A percentile compares a stretch with the other conserved stretches of the same genome.
Conservation (phyloP, 2,888 invertebrate species). For the Lasioglossum zephyrum region DNA sequence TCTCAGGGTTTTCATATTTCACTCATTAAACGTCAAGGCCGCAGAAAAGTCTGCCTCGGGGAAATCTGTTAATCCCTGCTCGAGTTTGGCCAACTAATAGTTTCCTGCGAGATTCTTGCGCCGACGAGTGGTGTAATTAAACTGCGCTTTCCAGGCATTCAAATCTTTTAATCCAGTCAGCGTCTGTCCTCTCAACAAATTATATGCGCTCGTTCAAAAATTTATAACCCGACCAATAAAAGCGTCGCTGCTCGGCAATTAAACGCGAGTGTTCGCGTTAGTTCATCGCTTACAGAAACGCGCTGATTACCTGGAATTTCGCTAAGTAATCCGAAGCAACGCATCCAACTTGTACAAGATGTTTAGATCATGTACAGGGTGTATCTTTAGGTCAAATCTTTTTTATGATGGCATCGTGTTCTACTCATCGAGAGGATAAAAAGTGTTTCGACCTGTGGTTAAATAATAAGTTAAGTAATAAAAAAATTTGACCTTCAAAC, state of each 20-base stretch:
- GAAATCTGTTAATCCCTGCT: conserved; percentile 2
- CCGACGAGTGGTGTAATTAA: neutral
- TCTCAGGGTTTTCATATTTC: conserved; percentile 31
- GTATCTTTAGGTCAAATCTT: too few relatives aligned
- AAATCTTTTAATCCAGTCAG: neutral
- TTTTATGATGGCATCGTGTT: too few relatives aligned
- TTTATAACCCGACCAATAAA: neutral
- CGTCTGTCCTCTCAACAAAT: neutral
- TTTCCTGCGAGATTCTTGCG: neutral
- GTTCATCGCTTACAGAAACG: neutral
- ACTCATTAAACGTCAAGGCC: conserved; percentile 36
- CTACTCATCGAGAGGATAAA: too few relatives aligned
- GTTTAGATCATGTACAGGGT: too few relatives aligned
- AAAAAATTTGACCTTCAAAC: too few relatives aligned
- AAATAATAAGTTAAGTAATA: too few relatives aligned
- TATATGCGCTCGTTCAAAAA: neutral
- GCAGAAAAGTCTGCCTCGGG: neutral
- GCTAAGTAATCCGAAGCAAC: neutral
- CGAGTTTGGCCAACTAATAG: neutral
- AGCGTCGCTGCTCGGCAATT: neutral
- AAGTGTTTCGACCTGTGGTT: too few relatives aligned
- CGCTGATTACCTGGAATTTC: neutral
- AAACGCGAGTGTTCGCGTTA: neutral
- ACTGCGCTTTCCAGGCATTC: neutral
- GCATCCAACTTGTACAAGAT: neutral